Conservation (phyloP, 1,140 invertebrate species). For the Plodia interpunctella region DNA sequence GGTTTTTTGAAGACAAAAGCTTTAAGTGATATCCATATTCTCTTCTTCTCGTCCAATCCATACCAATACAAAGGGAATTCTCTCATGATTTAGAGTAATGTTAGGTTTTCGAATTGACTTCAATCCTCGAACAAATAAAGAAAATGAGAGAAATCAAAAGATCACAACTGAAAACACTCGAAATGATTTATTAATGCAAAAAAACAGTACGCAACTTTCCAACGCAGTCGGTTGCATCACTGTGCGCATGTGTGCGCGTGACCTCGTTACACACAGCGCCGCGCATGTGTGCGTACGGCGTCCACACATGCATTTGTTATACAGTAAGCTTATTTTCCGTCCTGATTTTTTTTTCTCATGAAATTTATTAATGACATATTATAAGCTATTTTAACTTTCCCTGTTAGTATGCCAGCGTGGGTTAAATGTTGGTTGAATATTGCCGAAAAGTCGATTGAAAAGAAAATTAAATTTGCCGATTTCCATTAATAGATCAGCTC, state of each 20-base stretch:
- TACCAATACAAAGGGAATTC: no score
- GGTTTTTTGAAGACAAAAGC: no score
- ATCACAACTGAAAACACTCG: not conserved
- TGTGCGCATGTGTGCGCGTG: slow-evolving; percentile 46
- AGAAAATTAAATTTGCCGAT: no score
- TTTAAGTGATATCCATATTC: no score
- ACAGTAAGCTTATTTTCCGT: no score
- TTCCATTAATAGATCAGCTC: no score
- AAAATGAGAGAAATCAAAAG: no score
- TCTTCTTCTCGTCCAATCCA: no score
- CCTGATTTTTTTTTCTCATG: slow-evolving; percentile 18
- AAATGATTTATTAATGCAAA: slow-evolving; percentile 16
- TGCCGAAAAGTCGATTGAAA: not conserved
- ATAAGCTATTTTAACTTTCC: not conserved
- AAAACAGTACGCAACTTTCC: slow-evolving; percentile 40
- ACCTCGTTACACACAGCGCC: slow-evolving; percentile 55
- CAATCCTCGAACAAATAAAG: no score
- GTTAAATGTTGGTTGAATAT: not conserved
- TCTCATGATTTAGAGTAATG: no score
- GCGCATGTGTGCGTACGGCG: slow-evolving; percentile 33
- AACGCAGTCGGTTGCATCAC: slow-evolving; percentile 50
- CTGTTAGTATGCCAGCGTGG: no score
- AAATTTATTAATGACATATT: not conserved
- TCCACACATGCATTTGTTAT: slow-evolving; percentile 35
- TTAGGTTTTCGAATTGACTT: no score